Conservation (phyloP, 2,113 vertebrate genomes). For the Leptobrachium leishanense region DNA sequence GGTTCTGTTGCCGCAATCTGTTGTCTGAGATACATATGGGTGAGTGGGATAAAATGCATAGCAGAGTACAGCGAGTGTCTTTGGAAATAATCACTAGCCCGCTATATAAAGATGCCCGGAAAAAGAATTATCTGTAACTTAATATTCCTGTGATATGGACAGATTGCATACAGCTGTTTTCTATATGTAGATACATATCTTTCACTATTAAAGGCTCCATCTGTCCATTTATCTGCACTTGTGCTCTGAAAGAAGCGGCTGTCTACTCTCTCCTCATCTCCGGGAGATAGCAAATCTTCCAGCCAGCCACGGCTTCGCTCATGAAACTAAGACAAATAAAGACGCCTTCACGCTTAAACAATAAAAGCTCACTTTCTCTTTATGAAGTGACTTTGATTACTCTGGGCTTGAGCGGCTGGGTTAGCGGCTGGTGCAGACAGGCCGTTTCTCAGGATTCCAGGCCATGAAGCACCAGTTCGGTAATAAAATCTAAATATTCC, state of each 20-base stretch:
- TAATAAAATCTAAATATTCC: conserved; percentile 32
- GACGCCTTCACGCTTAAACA: conserved; percentile 23
- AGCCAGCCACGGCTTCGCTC: conserved; percentile 37
- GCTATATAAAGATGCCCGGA: conserved; percentile 20
- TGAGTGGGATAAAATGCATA: conserved; percentile 33
- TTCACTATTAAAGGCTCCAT: conserved; percentile 37
- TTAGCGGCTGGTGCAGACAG: conserved; percentile 8
- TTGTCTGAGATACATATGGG: conserved; percentile 39
- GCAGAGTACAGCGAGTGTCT: conserved; percentile 10
- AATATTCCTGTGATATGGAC: conserved; percentile 47
- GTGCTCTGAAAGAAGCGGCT: conserved; percentile 20
- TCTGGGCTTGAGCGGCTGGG: conserved; percentile 17
- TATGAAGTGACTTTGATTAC: conserved; percentile 35
- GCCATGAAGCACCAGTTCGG: background rate
- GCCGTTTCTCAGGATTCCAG: conserved; percentile 15
- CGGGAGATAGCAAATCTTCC: conserved; percentile 44
- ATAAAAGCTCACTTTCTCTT: conserved; percentile 38
- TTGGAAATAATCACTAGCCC: conserved; percentile 22
- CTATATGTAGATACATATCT: conserved; percentile 49
- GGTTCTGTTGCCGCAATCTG: conserved; percentile 32
- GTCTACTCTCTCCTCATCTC: conserved; percentile 17
- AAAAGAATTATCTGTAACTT: conserved; percentile 42
- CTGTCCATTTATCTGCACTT: conserved; percentile 39
- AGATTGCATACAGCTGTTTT: conserved; percentile 44
- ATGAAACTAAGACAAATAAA: conserved; percentile 39